A percentile compares a stretch with the other conserved stretches of the same genome.
Conservation (phyloP, 2,888 invertebrate genomes). For the Nebria salina region DNA sequence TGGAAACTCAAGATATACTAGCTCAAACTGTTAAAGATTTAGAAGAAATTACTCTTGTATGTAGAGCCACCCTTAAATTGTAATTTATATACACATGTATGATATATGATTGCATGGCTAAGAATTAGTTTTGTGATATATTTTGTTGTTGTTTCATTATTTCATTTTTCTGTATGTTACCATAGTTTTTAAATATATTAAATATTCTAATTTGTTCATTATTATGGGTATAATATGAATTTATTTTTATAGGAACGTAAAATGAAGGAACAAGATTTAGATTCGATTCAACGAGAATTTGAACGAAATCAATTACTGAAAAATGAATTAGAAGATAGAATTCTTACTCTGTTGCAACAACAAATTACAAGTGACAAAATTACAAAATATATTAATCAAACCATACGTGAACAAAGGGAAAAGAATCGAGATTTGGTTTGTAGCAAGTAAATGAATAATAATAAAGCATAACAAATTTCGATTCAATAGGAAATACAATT, state of each 20-base stretch:
- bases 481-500: constrained; percentile 65
- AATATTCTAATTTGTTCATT: no score
- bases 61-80: constrained; percentile 33
- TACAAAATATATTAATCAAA: constrained; percentile 65
- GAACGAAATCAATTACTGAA: constrained; percentile 68
- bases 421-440: constrained; percentile 61
- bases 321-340: constrained; percentile 70
- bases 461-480: not conserved
- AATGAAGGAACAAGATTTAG: constrained; percentile 57
- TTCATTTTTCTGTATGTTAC: no score
- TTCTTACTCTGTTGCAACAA: constrained; percentile 72
- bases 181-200: no score
- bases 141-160: no score
- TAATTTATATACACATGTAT: not conserved
- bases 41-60: constrained; percentile 62
- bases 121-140: no score
- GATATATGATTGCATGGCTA: no score
- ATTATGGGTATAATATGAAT: no score
- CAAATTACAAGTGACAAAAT: constrained; percentile 76
- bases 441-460: constrained; percentile 29
- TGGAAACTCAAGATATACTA: constrained; percentile 67
- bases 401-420: constrained; percentile 62
- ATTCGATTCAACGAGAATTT: constrained; percentile 56
- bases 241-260: constrained; percentile 64
- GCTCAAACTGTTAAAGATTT: constrained; percentile 73